Evolutionary conservation across 2,797 vertebrate genomes (phyloP), one percentile per base, ranked within the genome.

Genomic region (Enteromius anoplus): DNA sequence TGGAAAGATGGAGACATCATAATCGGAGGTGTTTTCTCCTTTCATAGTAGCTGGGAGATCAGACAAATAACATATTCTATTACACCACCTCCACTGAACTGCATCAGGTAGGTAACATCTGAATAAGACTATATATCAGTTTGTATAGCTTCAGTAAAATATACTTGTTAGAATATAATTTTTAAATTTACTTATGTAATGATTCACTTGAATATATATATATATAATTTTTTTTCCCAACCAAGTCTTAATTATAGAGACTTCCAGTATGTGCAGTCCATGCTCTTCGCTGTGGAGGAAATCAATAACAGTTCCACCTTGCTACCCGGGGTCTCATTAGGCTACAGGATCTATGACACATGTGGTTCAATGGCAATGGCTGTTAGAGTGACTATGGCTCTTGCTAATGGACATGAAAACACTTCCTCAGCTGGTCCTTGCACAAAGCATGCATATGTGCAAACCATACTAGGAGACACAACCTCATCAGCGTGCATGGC

Each of bases 281-380:
- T 94, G 93, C 78, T 93, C 4, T 95, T 93, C 88, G 92, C 93
- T 62, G 90, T 94, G 32, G 92, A 92, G 64, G 93, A 95, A 84
- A 94, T 95, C 21, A 93, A 94, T 84, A 93, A 93, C 86, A 92
- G 89, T 60, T 89, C 91, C 55, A 84, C 89, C 23, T 80, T 95
- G 26, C 87, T 95, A 80, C 93, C 92, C 5, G 90, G 89, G 2
- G 42, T 93, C 34, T 85, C 88, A 66, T 78, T 95, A 14, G 94
- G 93, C 1, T 94, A 92, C 58, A 91, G 87, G 70, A 89, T 94
- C 8, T 93, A 91, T 40, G 92, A 95, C 47, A 32, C 82, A 1
- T 95, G 93, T 75, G 87, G 90, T 15, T 93, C 93, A 15, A 88
- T 92, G 49, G 85, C 91, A n/a, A n/a, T n/a, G 9, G 47, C 80